These are phyloP conservation scores for Poecilia latipinna DNA, from an alignment of 2,113 vertebrate species.

Conservation along the genomic window DNA sequence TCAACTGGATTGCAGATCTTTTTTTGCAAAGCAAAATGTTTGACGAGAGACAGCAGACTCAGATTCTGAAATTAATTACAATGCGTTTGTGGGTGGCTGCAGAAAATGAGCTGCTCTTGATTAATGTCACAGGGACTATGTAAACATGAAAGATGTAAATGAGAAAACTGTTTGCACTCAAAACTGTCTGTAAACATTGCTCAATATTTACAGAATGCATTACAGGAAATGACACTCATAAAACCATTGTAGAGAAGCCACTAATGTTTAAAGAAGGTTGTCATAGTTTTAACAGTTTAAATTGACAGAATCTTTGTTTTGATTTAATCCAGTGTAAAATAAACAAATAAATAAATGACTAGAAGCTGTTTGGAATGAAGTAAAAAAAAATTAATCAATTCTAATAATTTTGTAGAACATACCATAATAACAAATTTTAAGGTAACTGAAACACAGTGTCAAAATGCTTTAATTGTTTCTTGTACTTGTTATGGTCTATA, in stretches of 20 bases:
- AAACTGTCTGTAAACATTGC: constrained; percentile 3
- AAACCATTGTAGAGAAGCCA: neutral
- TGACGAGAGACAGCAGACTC: constrained; percentile 1
- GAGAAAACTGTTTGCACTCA: constrained; percentile 5
- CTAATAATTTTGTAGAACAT: neutral
- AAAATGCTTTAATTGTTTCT: no score
- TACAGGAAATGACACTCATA: neutral
- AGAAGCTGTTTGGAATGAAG: neutral
- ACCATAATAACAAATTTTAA: neutral
- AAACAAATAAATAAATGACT: neutral
- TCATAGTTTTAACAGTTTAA: neutral
- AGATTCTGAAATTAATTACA: neutral
- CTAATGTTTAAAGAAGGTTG: neutral
- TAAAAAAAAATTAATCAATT: no score
- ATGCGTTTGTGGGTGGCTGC: constrained; percentile 6
- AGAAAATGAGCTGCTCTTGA: constrained; percentile 13
- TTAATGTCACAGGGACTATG: constrained; percentile 7
- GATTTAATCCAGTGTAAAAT: no score
- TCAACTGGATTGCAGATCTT: neutral
- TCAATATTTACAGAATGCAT: constrained; percentile 6
- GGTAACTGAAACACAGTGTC: no score
- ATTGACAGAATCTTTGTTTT: neutral
- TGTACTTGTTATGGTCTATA: no score
- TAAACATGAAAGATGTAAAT: constrained; percentile 10
- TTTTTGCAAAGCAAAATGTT: neutral